Base-by-base conservation (phyloP, 2,888 invertebrate genomes). In the Pogonocherus hispidulus region DNA sequence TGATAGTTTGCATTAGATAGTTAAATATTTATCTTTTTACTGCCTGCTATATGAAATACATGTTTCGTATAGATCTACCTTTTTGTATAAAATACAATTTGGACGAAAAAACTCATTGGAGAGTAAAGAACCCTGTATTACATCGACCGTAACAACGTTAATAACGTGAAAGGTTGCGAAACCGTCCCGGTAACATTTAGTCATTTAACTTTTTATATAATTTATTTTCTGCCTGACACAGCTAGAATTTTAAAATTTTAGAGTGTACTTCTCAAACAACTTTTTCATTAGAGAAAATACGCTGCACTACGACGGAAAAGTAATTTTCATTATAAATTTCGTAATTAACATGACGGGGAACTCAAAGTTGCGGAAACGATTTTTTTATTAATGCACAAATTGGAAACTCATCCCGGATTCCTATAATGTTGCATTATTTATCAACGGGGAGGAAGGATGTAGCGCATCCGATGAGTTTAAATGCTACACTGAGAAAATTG, bases 251-350 rank as follows among this genome's bases (percentile, higher is more conserved):
- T 57, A 23, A 57, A 57, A 57, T 57, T 57, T 27, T 19, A 57
- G 23, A 56, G 41, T 56, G 14, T 56, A 22, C 44, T 32, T 44
- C 41, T 56, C 41, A 22, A 41, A 56, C 56, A 56, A 46, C 57
- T 57, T 57, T 57, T 46, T 44, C 23, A 57, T 46, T 57, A 57
- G 46, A 46, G 14, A 14, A 23, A 46, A 46, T 57, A 22, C 35
- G 46, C 46, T 16, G 56, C 46, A 57, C 46, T 57, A 57, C 44
- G 44, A 57, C 44, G 44, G 22, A 9, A 57, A 46, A 57, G 44
- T 46, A 46, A 57, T 57, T 57, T 46, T 57, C 57, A 44, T 57
- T 57, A 57, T 57, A 57, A 57, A 57, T 57, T 44, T 44, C 22
- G 55, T 59, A 59, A 59, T 59, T 59, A 59, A 59, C 59, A 32